Evolutionary conservation across 2,888 invertebrate species (phyloP).

Genomic region (Trichogramma dendrolimi): DNA sequence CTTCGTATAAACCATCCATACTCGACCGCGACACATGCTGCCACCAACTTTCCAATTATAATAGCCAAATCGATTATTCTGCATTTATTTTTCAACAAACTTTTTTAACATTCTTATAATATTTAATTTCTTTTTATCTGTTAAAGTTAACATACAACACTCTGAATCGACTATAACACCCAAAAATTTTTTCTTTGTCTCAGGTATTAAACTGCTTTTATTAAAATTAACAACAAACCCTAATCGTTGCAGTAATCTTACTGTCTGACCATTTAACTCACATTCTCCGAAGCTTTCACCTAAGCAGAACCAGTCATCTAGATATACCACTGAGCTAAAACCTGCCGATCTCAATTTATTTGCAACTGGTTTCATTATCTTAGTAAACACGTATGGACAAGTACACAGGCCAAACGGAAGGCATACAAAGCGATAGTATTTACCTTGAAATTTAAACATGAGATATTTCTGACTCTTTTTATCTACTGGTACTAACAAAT

Average conservation of each 20-base stretch:
- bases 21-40: slow-evolving; percentile 6
- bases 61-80: slow-evolving; percentile 4
- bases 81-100: not conserved
- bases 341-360: slow-evolving; percentile 5
- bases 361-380: slow-evolving; percentile 17
- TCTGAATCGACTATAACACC: slow-evolving; percentile 10
- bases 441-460: not conserved
- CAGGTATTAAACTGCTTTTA: slow-evolving; percentile 6
- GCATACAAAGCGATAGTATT: slow-evolving; percentile 5
- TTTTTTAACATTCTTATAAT: not conserved
- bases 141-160: too few species aligned
- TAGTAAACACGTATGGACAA: slow-evolving; percentile 14
- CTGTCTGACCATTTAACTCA: too few species aligned
- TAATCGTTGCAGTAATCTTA: too few species aligned
- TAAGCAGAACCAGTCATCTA: too few species aligned
- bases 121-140: slow-evolving; percentile 3
- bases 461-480: slow-evolving; percentile 1
- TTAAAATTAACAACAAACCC: slow-evolving; percentile 1
- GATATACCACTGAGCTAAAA: slow-evolving; percentile 2
- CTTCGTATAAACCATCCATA: too few species aligned
- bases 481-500: slow-evolving; percentile 1
- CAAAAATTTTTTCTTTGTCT: slow-evolving; percentile 8
- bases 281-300: too few species aligned
- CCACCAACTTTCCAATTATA: slow-evolving; percentile 8
- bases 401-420: slow-evolving; percentile 9